Evolutionary conservation across 2,113 vertebrate genomes (phyloP).

Genomic region (Nesospiza acunhae): DNA sequence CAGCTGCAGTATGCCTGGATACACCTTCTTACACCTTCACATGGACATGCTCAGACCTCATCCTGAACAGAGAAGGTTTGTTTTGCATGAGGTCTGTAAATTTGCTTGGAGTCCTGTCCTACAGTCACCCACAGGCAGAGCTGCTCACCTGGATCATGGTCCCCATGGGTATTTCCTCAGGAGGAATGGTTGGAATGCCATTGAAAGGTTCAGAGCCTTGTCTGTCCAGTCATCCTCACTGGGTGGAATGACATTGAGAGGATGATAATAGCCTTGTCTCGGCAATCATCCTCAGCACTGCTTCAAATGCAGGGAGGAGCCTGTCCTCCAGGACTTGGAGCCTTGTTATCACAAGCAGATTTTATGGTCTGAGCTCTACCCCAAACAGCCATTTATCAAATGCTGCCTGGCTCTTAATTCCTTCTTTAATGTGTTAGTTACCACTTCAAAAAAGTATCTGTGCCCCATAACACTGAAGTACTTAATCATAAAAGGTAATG

Average conservation of each 20-base stretch:
- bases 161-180: not conserved
- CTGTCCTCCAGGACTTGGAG: not conserved
- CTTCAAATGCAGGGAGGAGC: not conserved
- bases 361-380: constrained; percentile 43
- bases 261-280: not conserved
- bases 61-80: not conserved
- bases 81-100: not conserved
- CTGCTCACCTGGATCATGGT: not conserved
- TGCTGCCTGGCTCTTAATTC: constrained; percentile 30
- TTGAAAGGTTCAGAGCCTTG: not conserved
- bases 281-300: not conserved
- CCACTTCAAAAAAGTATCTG: constrained; percentile 48
- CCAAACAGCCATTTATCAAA: constrained; percentile 57
- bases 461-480: constrained; percentile 33
- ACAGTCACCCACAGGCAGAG: not conserved
- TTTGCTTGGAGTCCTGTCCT: not conserved
- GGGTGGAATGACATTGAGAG: not conserved
- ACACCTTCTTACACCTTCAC: not conserved
- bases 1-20: too few relatives aligned
- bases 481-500: constrained; percentile 63
- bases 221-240: not conserved
- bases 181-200: not conserved
- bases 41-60: not conserved
- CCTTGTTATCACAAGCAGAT: not conserved
- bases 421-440: constrained; percentile 64